Evolutionary conservation across 2,888 invertebrate genomes (phyloP).

Genomic region (Drosophila mayaguana): DNA sequence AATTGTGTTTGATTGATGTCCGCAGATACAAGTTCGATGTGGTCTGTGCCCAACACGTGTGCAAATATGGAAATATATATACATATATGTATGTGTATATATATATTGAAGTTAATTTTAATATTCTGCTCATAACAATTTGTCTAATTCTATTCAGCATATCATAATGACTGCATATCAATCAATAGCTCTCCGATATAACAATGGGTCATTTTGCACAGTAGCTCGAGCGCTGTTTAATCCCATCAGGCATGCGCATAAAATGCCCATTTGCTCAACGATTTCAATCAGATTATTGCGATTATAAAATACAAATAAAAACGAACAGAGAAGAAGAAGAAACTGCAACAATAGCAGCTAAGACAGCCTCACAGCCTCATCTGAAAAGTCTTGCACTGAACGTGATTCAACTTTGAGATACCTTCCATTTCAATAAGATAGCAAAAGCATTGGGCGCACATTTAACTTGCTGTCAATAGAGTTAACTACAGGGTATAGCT

Average conservation of each 20-base stretch:
- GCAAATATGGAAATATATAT: not conserved
- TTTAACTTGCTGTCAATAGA: not conserved
- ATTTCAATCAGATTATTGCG: constrained; percentile 55
- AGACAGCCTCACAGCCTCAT: not conserved
- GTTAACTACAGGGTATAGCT: not conserved
- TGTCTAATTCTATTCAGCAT: constrained; percentile 52
- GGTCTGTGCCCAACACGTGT: constrained; percentile 28
- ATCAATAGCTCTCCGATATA: constrained; percentile 43
- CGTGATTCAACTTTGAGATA: constrained; percentile 12
- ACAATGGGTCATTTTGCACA: constrained; percentile 58
- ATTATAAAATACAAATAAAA: constrained; percentile 25
- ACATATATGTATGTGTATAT: not conserved
- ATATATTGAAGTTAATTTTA: constrained; percentile 18
- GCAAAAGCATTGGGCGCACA: not conserved
- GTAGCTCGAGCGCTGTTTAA: constrained; percentile 52
- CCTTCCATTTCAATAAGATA: constrained; percentile 6
- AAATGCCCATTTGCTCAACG: constrained; percentile 48
- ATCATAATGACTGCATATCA: constrained; percentile 56
- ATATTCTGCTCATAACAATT: constrained; percentile 44
- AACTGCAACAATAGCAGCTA: constrained; percentile 12
- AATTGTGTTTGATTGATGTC: constrained; percentile 46
- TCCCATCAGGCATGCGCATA: constrained; percentile 57
- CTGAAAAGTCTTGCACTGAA: not conserved
- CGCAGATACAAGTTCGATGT: not conserved
- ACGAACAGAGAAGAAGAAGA: too few species aligned